phyloP scores from a whole-genome alignment of 2,797 vertebrate genomes.

The Eulemur mongoz region DNA sequence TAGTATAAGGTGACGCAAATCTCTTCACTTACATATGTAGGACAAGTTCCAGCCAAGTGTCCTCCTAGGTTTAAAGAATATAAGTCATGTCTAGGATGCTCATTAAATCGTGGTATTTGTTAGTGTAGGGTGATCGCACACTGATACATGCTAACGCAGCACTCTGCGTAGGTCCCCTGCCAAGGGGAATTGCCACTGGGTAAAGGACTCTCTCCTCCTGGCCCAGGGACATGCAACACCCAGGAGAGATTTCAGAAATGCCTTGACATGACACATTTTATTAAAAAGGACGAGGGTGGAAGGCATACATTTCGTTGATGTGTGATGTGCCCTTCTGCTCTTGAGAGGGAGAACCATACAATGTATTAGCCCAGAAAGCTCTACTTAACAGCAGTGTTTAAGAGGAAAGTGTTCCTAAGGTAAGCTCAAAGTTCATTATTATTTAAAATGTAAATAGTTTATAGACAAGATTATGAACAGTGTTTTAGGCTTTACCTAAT shows the following conservation, averaged over 20 bases:
- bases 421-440: conserved; percentile 4
- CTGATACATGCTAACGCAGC: neutral
- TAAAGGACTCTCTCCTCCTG: neutral
- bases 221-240: neutral
- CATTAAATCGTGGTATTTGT: neutral
- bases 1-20: neutral
- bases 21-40: neutral
- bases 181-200: neutral
- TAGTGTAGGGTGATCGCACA: neutral
- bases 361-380: neutral
- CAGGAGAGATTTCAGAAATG: neutral
- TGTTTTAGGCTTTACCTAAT: conserved; percentile 8
- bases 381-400: neutral
- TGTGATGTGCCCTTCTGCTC: neutral
- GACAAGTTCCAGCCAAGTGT: neutral
- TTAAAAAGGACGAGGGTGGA: neutral
- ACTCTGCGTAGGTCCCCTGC: neutral
- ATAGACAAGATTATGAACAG: neutral
- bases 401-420: neutral
- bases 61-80: neutral
- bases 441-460: conserved; percentile 1
- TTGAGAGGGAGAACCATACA: neutral
- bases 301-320: neutral
- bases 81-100: neutral
- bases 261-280: neutral